Percentiles rank a stretch among this genome's conserved stretches.
phyloP scores from a whole-genome alignment of 2,888 invertebrate genomes.

The Synanthedon vespiformis region DNA sequence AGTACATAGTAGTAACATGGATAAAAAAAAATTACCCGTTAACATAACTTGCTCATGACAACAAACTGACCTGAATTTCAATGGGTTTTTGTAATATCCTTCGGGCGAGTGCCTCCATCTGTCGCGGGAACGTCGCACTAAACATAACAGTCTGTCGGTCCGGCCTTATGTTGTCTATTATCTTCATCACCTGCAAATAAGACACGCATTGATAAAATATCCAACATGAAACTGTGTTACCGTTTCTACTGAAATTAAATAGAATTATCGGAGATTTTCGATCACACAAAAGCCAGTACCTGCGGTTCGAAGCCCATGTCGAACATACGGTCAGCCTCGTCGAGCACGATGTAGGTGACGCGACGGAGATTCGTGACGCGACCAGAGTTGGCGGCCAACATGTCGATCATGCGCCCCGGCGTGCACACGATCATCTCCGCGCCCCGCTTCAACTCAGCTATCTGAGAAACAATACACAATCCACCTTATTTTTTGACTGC shows the following conservation, averaged over 20 bases:
- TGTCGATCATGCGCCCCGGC: constrained; percentile 99
- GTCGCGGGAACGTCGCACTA: constrained; percentile 98
- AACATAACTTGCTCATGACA: no score
- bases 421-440: constrained; percentile 99
- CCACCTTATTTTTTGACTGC: no score
- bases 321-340: constrained; percentile 99
- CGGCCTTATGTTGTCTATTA: constrained; percentile 96
- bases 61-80: constrained; percentile 80
- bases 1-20: no score
- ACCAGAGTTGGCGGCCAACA: constrained; percentile 98
- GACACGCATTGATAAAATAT: background rate
- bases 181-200: constrained; percentile 84
- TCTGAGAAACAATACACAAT: constrained; percentile 39
- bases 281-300: constrained; percentile 42
- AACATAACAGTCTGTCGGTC: constrained; percentile 99
- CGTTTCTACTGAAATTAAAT: no score
- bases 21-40: no score
- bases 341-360: constrained; percentile 96
- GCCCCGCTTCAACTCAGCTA: constrained; percentile 95
- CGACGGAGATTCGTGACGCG: constrained; percentile 97
- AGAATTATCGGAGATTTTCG: no score
- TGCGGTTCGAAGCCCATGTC: constrained; percentile 99
- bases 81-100: constrained; percentile 94
- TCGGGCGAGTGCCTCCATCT: constrained; percentile 98
- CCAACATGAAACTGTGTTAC: no score